Percentiles rank a stretch among this genome's conserved stretches.
These are phyloP conservation scores for Haliclona indistincta DNA, from an alignment of 37 sponge, comb jelly and placozoan genomes.

Conservation along the genomic window DNA sequence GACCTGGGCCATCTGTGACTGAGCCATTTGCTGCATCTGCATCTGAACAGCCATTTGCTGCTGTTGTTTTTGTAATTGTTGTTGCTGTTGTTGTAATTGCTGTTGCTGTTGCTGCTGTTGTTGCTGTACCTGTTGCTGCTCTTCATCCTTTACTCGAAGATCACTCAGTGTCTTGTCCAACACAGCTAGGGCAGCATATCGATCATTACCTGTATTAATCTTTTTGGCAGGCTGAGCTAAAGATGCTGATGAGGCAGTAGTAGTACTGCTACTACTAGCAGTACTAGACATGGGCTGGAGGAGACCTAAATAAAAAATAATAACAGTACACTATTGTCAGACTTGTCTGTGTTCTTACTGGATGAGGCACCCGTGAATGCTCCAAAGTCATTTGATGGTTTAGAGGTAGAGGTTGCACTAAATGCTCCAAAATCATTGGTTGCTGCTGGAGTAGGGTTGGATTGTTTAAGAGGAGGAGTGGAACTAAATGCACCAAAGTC, in stretches of 20 bases:
- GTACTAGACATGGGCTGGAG: not conserved
- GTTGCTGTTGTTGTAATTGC: conserved; percentile 30
- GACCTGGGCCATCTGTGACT: not conserved
- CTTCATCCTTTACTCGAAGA: conserved; percentile 45
- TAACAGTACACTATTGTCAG: not conserved
- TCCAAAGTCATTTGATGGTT: conserved; percentile 44
- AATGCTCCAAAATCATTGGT: not conserved
- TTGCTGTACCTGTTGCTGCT: conserved; percentile 12
- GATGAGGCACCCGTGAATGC: conserved; percentile 47
- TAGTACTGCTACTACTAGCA: not conserved
- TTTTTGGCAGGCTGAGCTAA: not conserved
- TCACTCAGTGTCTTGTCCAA: conserved; percentile 59
- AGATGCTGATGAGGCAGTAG: not conserved
- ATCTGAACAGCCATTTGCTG: not conserved
- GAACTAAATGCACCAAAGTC: not conserved
- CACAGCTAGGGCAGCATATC: conserved; percentile 65
- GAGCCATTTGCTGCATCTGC: not conserved
- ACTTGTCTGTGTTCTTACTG: not conserved
- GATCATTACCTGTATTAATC: conserved; percentile 44
- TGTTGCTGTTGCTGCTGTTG: conserved; percentile 15
- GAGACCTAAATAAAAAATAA: not conserved
- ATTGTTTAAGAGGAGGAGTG: not conserved
- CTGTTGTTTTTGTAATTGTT: conserved; percentile 25
- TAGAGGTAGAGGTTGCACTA: not conserved
- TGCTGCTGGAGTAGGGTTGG: not conserved